phyloP scores from a whole-genome alignment of 2,797 vertebrate genomes.

The Toxotes lorentzi region DNA sequence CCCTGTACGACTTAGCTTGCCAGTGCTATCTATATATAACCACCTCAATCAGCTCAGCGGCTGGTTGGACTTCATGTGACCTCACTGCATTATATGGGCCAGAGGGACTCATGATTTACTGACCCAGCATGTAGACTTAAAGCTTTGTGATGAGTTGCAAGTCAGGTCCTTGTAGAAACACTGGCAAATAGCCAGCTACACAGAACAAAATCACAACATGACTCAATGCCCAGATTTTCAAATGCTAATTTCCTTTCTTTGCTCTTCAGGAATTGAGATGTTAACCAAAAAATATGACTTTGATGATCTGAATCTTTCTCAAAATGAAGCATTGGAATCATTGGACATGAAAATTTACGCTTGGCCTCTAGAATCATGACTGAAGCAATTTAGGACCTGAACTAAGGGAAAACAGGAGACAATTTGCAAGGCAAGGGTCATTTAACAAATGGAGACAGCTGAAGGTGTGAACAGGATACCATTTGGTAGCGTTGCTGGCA shows the following conservation, averaged over 20 bases:
- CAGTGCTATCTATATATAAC: constrained; percentile 84
- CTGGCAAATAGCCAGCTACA: neutral
- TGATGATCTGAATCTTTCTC: neutral
- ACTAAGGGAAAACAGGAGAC: neutral
- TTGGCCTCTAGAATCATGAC: neutral
- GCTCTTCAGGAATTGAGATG: neutral
- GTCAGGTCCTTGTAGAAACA: constrained; percentile 14
- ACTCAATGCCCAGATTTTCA: neutral
- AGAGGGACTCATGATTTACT: constrained; percentile 57
- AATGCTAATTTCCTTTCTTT: constrained; percentile 4
- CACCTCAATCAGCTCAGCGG: constrained; percentile 73
- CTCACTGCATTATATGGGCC: constrained; percentile 75
- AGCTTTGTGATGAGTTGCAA: constrained; percentile 38
- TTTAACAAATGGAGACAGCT: neutral
- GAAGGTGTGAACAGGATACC: neutral
- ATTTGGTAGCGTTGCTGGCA: neutral
- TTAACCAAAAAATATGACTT: neutral
- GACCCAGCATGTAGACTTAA: constrained; percentile 53
- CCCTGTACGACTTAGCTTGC: constrained; percentile 59
- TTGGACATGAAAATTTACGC: neutral
- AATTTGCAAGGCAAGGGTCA: neutral
- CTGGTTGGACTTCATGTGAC: constrained; percentile 83
- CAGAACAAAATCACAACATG: neutral
- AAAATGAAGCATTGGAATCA: neutral
- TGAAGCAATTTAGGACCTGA: neutral